A percentile compares a stretch with the other conserved stretches of the same genome.
Evolutionary conservation across 92 coral and sea anemone species (phyloP).

Genomic region (Parazoanthus swiftii): DNA sequence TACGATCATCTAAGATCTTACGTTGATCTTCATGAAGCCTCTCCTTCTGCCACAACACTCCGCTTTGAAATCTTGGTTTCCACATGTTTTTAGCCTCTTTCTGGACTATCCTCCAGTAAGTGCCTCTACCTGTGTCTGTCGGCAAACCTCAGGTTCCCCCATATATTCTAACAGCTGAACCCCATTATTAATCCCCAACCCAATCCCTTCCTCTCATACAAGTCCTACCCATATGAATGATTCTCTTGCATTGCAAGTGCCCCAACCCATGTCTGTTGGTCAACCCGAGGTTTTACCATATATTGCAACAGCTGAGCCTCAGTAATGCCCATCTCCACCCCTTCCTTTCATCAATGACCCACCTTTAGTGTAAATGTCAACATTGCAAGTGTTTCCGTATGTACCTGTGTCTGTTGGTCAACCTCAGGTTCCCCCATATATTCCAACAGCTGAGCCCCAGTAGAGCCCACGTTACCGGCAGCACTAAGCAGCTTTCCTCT

Average conservation of each 20-base stretch:
- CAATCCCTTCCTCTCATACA: too few relatives aligned
- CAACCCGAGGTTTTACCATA: slow-evolving; percentile 71
- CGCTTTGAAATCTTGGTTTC: too few relatives aligned
- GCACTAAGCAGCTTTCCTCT: slow-evolving; percentile 85
- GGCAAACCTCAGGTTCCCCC: slow-evolving; percentile 96
- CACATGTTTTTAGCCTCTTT: too few relatives aligned
- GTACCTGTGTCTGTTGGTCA: slow-evolving; percentile 95
- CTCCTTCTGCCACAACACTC: too few relatives aligned
- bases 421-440: slow-evolving; percentile 98
- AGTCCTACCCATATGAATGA: too few relatives aligned
- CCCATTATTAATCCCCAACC: slow-evolving; percentile 36
- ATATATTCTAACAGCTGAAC: slow-evolving; percentile 81
- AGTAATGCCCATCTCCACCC: too few relatives aligned
- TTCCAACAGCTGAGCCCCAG: slow-evolving; percentile 88
- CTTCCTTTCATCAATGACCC: too few relatives aligned
- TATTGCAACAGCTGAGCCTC: too few relatives aligned
- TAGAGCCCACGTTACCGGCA: slow-evolving; percentile 92
- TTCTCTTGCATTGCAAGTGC: not conserved
- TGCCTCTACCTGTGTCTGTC: slow-evolving; percentile 79
- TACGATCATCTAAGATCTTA: too few relatives aligned
- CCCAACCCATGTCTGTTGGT: slow-evolving; percentile 91
- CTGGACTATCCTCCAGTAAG: too few relatives aligned
- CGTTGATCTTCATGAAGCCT: too few relatives aligned
- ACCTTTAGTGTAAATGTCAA: too few relatives aligned
- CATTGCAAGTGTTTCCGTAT: not conserved